These are phyloP conservation scores for Lepisosteus oculatus DNA, from an alignment of 2,113 vertebrate genomes.

Conservation along the genomic window DNA sequence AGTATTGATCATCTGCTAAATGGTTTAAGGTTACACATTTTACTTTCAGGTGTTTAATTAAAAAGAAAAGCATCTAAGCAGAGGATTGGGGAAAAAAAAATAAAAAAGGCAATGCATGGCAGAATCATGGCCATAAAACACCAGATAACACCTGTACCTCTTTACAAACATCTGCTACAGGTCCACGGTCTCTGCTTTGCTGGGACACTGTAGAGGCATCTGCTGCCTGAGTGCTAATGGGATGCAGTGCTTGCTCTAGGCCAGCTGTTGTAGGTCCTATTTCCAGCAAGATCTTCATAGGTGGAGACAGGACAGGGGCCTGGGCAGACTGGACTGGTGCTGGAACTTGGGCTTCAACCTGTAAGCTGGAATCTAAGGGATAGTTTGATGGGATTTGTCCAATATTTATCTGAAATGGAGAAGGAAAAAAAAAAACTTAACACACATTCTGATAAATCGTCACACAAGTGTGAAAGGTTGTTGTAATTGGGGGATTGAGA, in stretches of 20 bases:
- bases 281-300: slow-evolving; percentile 42
- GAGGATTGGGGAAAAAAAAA: too few relatives aligned
- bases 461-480: neutral
- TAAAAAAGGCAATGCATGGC: too few relatives aligned
- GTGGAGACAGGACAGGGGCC: slow-evolving; percentile 35
- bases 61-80: too few relatives aligned
- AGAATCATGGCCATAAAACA: too few relatives aligned
- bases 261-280: slow-evolving; percentile 25
- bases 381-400: slow-evolving; percentile 17
- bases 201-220: slow-evolving; percentile 36
- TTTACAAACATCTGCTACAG: neutral
- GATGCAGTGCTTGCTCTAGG: slow-evolving; percentile 57
- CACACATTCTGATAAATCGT: neutral
- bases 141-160: too few relatives aligned
- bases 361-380: slow-evolving; percentile 6
- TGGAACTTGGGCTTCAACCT: slow-evolving; percentile 42
- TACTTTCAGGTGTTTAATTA: too few relatives aligned
- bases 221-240: slow-evolving; percentile 57
- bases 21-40: too few relatives aligned
- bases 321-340: slow-evolving; percentile 29
- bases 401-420: slow-evolving; percentile 27
- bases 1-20: too few relatives aligned
- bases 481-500: slow-evolving; percentile 23
- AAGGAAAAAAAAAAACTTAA: slow-evolving; percentile 8
- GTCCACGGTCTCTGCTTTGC: neutral